Base-by-base conservation (phyloP, 2,888 invertebrate species). In the Nipponacmea schrenckii region DNA sequence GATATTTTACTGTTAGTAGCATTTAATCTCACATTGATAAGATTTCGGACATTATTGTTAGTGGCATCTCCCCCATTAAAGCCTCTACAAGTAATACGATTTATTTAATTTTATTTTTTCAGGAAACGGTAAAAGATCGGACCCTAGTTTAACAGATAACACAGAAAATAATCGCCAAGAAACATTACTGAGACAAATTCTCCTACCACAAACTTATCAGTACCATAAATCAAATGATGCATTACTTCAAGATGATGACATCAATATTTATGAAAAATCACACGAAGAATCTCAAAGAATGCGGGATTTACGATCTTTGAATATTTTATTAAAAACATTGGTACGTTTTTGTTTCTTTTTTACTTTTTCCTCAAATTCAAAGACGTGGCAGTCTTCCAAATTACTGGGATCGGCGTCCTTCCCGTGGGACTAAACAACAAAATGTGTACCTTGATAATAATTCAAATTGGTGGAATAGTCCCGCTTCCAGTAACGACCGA, bases 111-210 rank as follows among this genome's bases (percentile, higher is more conserved):
- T 39, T 39, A 39, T 10, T 8, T 8, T 62, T 68, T 24, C 46
- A 74, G 73, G 73, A 62, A 74, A 70, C 50, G 73, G 73, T 66
- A 74, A 74, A 45, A 68, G 73, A 45, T 74, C 73, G 46, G 68
- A 68, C 62, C 70, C 73, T 50, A 68, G 31, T 39, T 20, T 68
- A 50, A 27, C 68, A 50, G 56, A 68, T 24, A 68, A 50, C 50
- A 56, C 56, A 68, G 68, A 50, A 17, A 68, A 24, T 24, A 56
- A 20, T 24, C 20, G 56, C 20, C 56, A 56, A 56, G 24, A 56
- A 24, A 12, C 56, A 10, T 39, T 39, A 39, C 12, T 56, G 56
- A 56, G 56, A 56, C 56, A 56, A 24, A 56, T 56, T 24, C 56
- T 56, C 10, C 24, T 56, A 56, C 56, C 56, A 10, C 56, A 56